Percentiles rank a stretch among this genome's conserved stretches.
These are phyloP conservation scores for Mesoligia furuncula DNA, from an alignment of 2,888 invertebrate genomes.

Conservation along the genomic window DNA sequence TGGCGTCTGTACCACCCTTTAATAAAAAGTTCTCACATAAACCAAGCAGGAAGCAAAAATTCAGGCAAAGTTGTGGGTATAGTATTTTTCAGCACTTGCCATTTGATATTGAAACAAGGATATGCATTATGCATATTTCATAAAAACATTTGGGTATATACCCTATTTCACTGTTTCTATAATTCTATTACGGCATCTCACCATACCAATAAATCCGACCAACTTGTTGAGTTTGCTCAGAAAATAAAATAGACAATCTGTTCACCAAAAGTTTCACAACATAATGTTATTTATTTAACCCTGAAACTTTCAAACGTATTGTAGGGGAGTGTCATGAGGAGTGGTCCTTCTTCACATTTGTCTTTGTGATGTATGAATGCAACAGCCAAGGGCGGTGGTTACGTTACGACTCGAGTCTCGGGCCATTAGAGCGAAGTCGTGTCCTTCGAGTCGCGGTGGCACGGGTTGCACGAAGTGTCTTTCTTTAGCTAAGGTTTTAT, in stretches of 20 bases:
- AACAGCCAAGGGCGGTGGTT: slow-evolving; percentile 41
- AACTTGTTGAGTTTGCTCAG: neutral
- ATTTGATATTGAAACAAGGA: neutral
- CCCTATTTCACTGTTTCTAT: neutral
- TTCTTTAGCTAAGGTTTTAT: neutral
- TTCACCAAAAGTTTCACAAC: neutral
- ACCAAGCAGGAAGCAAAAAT: neutral
- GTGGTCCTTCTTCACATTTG: slow-evolving; percentile 16
- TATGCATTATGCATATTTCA: neutral
- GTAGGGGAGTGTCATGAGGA: neutral
- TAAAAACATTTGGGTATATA: neutral
- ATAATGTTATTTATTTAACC: neutral
- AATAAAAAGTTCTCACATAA: neutral
- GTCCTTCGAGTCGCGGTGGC: slow-evolving; percentile 31
- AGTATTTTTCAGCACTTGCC: neutral
- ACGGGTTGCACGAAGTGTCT: slow-evolving; percentile 10
- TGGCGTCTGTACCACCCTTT: too few species aligned
- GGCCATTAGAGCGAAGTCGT: slow-evolving; percentile 34
- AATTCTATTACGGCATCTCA: neutral
- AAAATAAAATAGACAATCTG: neutral
- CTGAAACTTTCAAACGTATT: slow-evolving; percentile 3
- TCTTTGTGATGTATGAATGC: slow-evolving; percentile 32
- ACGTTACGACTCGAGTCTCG: slow-evolving; percentile 19
- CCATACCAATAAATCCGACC: neutral
- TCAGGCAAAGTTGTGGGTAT: neutral